Base-by-base conservation (phyloP, 2,113 vertebrate species). In the Penelope pileata region DNA sequence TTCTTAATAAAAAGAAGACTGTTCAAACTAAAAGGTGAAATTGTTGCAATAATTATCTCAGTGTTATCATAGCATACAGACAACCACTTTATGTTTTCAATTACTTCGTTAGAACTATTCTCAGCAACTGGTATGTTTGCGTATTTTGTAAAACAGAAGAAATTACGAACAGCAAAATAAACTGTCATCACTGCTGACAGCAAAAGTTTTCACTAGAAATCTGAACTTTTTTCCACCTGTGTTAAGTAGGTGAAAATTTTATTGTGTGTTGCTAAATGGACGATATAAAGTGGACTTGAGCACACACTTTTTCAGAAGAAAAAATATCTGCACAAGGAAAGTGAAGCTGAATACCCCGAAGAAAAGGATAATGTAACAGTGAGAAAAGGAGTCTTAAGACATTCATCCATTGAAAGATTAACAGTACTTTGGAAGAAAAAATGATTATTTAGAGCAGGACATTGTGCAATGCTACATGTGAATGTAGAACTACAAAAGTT, bases 121-220 rank as follows among this genome's bases (percentile, higher is more conserved):
- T 51, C 48, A 83, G 53, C 12, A 87, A 66, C 5, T 34, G n/a
- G 3, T 1, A 15, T n/a, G 74, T 48, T 78, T 85, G 27, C 26
- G 18, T 22, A 22, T 54, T 81, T 72, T 68, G 6, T 10, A 75
- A 75, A 89, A 85, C 7, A 0, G 0, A 66, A 12, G 16, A 40
- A 63, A 24, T n/a, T 15, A 67, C 82, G 88, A 85, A 38, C 3
- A 59, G 15, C 22, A 40, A 45, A 67, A 78, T 19, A 83, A 63
- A 56, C 6, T 27, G 19, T 58, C 1, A 0, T n/a, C 22, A 30
- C 18, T 62, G 22, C 36, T 50, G 64, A 50, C 40, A 76, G 16
- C 8, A 60, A 11, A 58, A 48, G 10, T 66, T 93, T 83, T 58
- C 40, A 18, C 30, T 58, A 43, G 53, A 90, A 69, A 29, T 90